A percentile compares a stretch with the other conserved stretches of the same genome.
Evolutionary conservation across 2,797 vertebrate genomes (phyloP).

Genomic region (Myotis planiceps): DNA sequence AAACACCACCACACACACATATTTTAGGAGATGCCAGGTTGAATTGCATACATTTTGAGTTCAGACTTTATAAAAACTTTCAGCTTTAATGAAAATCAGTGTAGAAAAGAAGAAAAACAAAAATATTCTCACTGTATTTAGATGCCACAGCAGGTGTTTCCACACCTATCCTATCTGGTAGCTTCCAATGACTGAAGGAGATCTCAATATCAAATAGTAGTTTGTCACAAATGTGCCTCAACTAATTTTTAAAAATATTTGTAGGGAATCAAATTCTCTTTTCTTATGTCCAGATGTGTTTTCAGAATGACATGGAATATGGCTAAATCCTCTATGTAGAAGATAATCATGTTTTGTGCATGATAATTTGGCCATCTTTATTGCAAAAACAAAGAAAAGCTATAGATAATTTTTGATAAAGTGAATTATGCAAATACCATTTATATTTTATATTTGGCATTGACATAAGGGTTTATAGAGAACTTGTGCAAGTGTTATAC

Average conservation of each 20-base stretch:
- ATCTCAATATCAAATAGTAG: conserved; percentile 40
- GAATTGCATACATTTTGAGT: not conserved
- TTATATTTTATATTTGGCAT: conserved; percentile 42
- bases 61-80: not conserved
- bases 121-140: conserved; percentile 7
- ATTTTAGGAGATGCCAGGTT: not conserved
- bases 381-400: conserved; percentile 32
- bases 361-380: not conserved
- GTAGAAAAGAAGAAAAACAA: conserved; percentile 26
- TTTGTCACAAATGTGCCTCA: conserved; percentile 47
- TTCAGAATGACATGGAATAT: not conserved
- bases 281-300: not conserved
- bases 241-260: not conserved
- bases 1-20: not conserved
- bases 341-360: not conserved
- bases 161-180: conserved; percentile 57
- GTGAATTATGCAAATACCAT: not conserved
- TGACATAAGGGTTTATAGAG: conserved; percentile 34
- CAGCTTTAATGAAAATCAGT: not conserved
- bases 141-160: conserved; percentile 14
- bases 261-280: not conserved
- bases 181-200: conserved; percentile 10
- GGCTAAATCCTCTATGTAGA: not conserved
- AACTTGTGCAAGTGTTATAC: not conserved
- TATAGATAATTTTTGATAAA: not conserved